Evolutionary conservation across 2,888 invertebrate genomes (phyloP).

Genomic region (Chaitophorus viminalis): DNA sequence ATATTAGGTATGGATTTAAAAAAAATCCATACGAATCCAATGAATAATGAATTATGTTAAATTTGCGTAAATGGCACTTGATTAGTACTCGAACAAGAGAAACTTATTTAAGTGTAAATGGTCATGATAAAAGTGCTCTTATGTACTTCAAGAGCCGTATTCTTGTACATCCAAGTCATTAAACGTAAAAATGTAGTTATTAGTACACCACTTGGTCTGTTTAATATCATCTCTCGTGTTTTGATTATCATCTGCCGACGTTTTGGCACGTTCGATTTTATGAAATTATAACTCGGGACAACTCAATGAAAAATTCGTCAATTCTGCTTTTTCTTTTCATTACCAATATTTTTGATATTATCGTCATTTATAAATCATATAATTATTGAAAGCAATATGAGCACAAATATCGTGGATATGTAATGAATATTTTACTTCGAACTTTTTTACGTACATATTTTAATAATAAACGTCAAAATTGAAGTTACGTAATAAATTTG

Average conservation of each 20-base stretch:
- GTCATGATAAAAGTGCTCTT: not conserved
- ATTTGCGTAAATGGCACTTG: conserved; percentile 22
- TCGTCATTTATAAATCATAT: not conserved
- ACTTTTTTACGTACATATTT: not conserved
- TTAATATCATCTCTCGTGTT: conserved; percentile 15
- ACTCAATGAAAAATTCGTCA: not conserved
- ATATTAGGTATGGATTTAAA: not conserved
- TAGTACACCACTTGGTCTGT: conserved; percentile 22
- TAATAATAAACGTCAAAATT: not conserved
- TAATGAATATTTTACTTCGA: not conserved
- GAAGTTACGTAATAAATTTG: not conserved
- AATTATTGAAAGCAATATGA: not conserved
- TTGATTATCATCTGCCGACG: conserved; percentile 5
- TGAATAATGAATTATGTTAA: not conserved
- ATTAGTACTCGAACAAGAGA: not conserved
- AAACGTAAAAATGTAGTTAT: conserved; percentile 6
- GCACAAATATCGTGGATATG: too few species aligned
- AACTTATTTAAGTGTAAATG: conserved; percentile 17
- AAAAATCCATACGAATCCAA: not conserved
- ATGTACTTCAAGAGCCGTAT: not conserved
- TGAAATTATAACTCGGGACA: not conserved
- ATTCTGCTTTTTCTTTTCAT: not conserved
- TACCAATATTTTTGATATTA: not conserved
- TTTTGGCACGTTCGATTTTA: conserved; percentile 17
- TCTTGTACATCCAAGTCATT: conserved; percentile 6